Base-by-base conservation (phyloP, 1,140 invertebrate species). In the Calliopsis andreniformis region DNA sequence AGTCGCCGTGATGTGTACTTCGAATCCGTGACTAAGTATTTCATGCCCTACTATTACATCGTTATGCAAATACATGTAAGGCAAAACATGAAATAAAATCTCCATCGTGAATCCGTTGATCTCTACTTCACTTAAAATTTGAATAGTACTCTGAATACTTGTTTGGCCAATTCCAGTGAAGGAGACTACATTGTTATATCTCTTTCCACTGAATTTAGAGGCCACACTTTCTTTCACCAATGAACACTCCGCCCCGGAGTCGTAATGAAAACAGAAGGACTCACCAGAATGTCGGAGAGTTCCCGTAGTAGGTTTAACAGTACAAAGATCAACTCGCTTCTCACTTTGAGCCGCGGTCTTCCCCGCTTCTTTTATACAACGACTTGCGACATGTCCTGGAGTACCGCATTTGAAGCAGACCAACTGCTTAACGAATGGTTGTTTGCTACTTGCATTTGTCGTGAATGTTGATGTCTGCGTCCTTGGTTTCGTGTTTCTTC, bases 191-290 rank as follows among this genome's bases (percentile, higher is more conserved):
- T 55, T 30, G 47, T 75, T 7, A 25, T 45, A 32, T 39, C 59
- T 23, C 39, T 80, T 71, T n/a, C 68, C 75, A 10, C 16, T 14
- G 32, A 78, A 78, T 63, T 58, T 78, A 14, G 30, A 32, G 5
- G 63, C 32, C 16, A 78, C 16, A 18, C 23, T 59, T 43, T 78
- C 69, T 43, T 63, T 70, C 2, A 81, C 64, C 1, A 73, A n/a
- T 20, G 69, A 81, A 43, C 75, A 81, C 58, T 78, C 79, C 12
- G 79, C 79, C 23, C 70, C 69, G 5, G 79, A 78, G 53, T 81
- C 58, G 45, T 69, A 78, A 58, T 49, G 72, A 64, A 78, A 81
- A 56, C 7, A 6, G 56, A 59, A 81, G n/a, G 20, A 32, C 76
- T 78, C 79, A 81, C 59, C 79, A 0, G 2, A 28, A 16, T 78